A percentile compares a stretch with the other conserved stretches of the same genome.
These are phyloP conservation scores for Heliconius melpomene DNA, from an alignment of 1,140 invertebrate genomes.

Conservation along the genomic window DNA sequence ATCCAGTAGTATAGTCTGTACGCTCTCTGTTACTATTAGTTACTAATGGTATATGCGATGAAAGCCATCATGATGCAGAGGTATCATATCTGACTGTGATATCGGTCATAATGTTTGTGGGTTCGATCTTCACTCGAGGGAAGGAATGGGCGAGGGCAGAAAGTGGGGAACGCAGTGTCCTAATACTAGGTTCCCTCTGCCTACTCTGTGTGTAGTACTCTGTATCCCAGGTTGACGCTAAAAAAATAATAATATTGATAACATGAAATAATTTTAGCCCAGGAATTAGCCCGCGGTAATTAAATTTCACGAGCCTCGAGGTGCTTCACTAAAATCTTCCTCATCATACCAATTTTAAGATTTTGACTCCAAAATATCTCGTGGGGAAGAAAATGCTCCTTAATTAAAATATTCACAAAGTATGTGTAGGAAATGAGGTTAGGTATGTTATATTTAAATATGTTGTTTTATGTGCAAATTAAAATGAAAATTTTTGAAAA, in stretches of 20 bases:
- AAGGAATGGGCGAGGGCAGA: no score
- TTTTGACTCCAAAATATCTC: neutral
- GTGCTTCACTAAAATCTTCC: neutral
- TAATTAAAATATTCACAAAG: conserved; percentile 15
- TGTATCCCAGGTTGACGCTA: no score
- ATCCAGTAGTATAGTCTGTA: no score
- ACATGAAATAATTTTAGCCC: neutral
- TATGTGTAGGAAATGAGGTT: neutral
- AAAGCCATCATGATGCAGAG: no score
- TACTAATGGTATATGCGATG: no score
- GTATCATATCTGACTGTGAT: no score
- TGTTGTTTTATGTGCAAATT: neutral
- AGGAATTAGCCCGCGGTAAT: neutral
- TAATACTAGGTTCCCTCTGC: no score
- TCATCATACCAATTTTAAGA: neutral
- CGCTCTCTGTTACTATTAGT: no score
- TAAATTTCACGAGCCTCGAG: conserved; percentile 3
- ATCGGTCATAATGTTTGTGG: no score
- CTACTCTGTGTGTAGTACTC: no score
- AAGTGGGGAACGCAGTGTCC: no score
- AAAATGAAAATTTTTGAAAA: neutral
- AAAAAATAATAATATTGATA: neutral
- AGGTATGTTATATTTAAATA: neutral
- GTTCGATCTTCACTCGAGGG: no score
- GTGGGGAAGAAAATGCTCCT: neutral